Evolutionary conservation across 2,113 vertebrate genomes (phyloP).

Genomic region (Columbina picui): DNA sequence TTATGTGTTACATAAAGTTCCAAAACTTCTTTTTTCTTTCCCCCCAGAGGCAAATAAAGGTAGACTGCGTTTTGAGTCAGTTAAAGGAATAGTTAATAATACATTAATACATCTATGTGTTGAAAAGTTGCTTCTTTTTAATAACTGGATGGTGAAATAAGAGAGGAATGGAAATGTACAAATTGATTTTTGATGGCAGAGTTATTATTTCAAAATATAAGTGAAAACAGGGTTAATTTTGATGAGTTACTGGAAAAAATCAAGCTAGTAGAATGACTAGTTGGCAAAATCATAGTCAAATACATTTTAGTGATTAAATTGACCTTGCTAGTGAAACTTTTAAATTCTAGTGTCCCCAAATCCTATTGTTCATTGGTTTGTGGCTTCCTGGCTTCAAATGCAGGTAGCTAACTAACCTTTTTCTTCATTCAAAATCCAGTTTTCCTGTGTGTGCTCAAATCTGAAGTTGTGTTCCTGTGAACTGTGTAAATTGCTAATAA

Average conservation of each 20-base stretch:
- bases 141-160: not conserved
- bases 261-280: not conserved
- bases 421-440: not conserved
- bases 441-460: not conserved
- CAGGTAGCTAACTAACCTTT: not conserved
- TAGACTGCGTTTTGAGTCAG: not conserved
- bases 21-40: not conserved
- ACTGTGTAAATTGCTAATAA: not conserved
- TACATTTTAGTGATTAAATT: not conserved
- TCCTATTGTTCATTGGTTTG: not conserved
- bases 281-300: not conserved
- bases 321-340: not conserved
- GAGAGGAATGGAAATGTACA: not conserved
- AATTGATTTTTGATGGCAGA: not conserved
- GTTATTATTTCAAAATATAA: not conserved
- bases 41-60: slow-evolving; percentile 13
- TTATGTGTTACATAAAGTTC: slow-evolving; percentile 4
- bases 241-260: not conserved
- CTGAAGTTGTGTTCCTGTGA: not conserved
- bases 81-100: slow-evolving; percentile 47
- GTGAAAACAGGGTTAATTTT: not conserved
- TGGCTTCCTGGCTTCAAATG: not conserved
- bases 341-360: not conserved
- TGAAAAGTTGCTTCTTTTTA: slow-evolving; percentile 30
- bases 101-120: not conserved